These are phyloP conservation scores for Meriones unguiculatus DNA, from an alignment of 2,113 vertebrate genomes.

Conservation along the genomic window DNA sequence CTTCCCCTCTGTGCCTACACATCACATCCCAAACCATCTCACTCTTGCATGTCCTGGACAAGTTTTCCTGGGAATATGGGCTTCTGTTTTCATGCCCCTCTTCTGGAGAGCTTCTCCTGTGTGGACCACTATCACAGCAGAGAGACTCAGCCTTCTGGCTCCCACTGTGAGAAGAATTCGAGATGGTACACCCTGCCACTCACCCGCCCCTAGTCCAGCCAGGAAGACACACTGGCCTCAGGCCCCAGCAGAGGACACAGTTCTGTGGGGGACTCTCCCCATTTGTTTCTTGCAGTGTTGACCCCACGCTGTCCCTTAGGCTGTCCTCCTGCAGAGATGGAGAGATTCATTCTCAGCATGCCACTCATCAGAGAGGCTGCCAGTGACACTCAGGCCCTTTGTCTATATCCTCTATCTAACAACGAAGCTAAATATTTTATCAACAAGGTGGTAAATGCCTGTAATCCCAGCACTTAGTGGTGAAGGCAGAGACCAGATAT, in stretches of 20 bases:
- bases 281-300: neutral
- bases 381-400: neutral
- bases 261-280: neutral
- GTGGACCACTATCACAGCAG: neutral
- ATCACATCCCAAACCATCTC: neutral
- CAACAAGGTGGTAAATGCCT: neutral
- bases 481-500: neutral
- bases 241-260: neutral
- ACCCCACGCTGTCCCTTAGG: neutral
- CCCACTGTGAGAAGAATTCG: neutral
- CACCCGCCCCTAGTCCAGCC: neutral
- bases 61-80: neutral
- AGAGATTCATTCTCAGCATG: neutral
- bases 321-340: accelerated
- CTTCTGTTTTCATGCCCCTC: neutral
- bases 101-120: neutral
- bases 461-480: neutral
- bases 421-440: neutral
- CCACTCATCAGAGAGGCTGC: neutral
- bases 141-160: neutral
- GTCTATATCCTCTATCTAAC: neutral
- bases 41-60: neutral
- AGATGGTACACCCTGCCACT: neutral
- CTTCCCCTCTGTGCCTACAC: neutral
- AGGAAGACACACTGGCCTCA: neutral